Evolutionary conservation across 2,888 invertebrate genomes (phyloP).

Genomic region (Branchipolynoe longqiensis): DNA sequence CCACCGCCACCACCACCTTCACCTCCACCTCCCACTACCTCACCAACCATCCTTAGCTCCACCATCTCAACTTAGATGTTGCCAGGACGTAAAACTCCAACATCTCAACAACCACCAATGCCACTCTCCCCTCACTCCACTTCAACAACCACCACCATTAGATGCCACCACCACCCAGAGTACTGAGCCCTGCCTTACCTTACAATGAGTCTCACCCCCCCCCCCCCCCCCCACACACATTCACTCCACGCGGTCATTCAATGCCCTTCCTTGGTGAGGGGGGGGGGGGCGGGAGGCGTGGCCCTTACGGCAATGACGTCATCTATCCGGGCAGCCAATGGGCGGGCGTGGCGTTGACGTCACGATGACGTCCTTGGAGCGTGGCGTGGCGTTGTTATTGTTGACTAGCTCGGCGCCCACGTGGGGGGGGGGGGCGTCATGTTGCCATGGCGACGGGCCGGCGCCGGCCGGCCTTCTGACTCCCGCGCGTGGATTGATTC

Average conservation of each 20-base stretch:
- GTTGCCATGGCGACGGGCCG: background rate
- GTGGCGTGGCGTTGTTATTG: conserved; percentile 1
- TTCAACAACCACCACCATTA: too few species aligned
- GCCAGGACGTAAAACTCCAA: too few species aligned
- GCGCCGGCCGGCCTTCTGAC: background rate
- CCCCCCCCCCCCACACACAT: background rate
- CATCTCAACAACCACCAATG: too few species aligned
- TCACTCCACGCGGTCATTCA: background rate
- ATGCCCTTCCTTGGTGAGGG: background rate
- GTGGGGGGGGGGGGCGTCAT: background rate
- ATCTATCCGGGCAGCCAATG: background rate
- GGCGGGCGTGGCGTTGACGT: conserved; percentile 9
- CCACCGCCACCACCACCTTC: too few species aligned
- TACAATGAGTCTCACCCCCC: background rate
- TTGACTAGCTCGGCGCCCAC: background rate
- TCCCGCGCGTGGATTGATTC: too few species aligned
- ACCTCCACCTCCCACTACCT: too few species aligned
- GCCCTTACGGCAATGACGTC: conserved; percentile 8
- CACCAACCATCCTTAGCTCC: too few species aligned
- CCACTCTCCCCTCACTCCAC: too few species aligned
- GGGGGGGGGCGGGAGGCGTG: background rate
- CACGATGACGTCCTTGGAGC: background rate
- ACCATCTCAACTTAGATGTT: too few species aligned
- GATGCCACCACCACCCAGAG: background rate
- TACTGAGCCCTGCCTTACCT: background rate